Evolutionary conservation across 2,113 vertebrate genomes (phyloP).

Genomic region (Gadus chalcogrammus): DNA sequence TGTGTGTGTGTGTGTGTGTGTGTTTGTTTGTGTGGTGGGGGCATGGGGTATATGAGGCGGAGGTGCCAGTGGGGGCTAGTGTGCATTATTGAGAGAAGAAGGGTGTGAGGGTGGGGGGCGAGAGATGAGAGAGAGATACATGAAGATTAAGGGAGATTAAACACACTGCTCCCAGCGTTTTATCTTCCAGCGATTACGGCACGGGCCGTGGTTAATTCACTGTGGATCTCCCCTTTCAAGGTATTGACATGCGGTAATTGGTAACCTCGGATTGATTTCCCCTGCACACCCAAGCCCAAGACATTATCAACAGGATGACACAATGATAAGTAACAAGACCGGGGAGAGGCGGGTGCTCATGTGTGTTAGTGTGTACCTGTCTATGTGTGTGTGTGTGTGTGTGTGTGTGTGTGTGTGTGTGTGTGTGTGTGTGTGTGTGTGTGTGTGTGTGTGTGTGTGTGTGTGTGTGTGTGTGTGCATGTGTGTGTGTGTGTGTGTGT

Average conservation of each 20-base stretch:
- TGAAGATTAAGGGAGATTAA: background rate
- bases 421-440: too few relatives aligned
- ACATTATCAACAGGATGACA: background rate
- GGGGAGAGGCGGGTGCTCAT: background rate
- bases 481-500: too few relatives aligned
- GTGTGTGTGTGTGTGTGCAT: too few relatives aligned
- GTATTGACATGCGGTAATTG: slow-evolving; percentile 35
- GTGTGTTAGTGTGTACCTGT: background rate
- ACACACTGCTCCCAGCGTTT: background rate
- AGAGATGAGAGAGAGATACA: background rate
- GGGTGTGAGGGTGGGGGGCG: background rate
- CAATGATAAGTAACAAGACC: background rate
- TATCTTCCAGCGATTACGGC: slow-evolving; percentile 10
- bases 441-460: too few relatives aligned
- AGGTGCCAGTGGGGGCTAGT: background rate
- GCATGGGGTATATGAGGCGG: background rate
- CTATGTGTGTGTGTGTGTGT: too few relatives aligned
- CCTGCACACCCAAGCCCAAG: background rate
- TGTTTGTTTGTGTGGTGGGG: background rate
- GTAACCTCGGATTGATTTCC: slow-evolving; percentile 30
- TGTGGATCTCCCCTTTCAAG: slow-evolving; percentile 34
- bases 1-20: too few relatives aligned
- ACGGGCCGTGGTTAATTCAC: slow-evolving; percentile 36
- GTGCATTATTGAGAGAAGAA: background rate
- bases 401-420: too few relatives aligned